Base-by-base conservation (phyloP, 2,888 invertebrate genomes). In the Eupithecia subfuscata region DNA sequence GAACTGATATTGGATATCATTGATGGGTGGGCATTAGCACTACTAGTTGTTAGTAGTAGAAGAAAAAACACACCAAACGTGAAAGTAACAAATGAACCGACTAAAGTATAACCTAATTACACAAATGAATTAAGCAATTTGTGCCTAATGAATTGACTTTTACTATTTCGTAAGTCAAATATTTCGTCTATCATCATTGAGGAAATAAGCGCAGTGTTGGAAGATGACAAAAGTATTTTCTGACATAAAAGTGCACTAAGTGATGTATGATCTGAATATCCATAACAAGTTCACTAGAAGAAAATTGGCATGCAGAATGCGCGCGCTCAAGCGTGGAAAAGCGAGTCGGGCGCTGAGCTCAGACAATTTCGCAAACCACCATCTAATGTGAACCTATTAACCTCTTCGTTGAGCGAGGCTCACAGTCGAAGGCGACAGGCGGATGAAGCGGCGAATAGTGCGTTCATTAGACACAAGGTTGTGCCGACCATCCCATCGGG, bases 361-460 rank as follows among this genome's bases (percentile, higher is more conserved):
- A 85, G 89, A 85, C 85, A 89, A 90, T 94, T 94, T 94, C 94
- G 94, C 93, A 94, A 95, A 91, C 92, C 90, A 91, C 88, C 94
- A 91, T 94, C 94, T 95, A 93, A 94, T 93, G 93, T 95, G 95
- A 95, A 94, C 95, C 94, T 95, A 95, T 95, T 95, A 95, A 95
- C 95, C 95, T 95, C 94, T 94, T 90, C 89, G 88, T 80, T 85
- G 89, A 90, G 89, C 89, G 91, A 92, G 92, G 89, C 92, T 92
- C 92, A 86, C 87, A 90, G 90, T 89, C 93, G 93, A 92, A 94
- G 94, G 94, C 94, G 92, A 94, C 91, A 91, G 92, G 91, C 93
- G 93, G 93, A 92, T 91, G 92, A 91, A 88, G 90, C 91, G 89
- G 88, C 89, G 89, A 90, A 87, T 86, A 89, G 89, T 89, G 90